Evolutionary conservation across 2,888 invertebrate genomes (phyloP), one percentile per base, ranked within the genome.

Genomic region (Leptopterna dolabrata): DNA sequence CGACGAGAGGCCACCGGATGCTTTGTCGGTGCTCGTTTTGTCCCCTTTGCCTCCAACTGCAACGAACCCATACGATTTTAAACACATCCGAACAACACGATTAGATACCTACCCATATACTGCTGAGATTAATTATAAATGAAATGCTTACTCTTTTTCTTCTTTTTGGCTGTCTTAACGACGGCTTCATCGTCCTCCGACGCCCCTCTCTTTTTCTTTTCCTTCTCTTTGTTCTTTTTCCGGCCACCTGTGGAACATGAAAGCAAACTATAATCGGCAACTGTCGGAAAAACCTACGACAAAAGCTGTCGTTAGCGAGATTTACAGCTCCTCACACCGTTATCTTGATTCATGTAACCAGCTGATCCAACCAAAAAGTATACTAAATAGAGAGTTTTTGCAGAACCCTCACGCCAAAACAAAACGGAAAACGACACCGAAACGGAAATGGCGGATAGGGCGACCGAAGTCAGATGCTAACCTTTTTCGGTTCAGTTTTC

Each of bases 221-320:
- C 93, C 90, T 95, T 94, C 89, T 95, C 95, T 91, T 95, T 95
- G 0, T 93, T 92, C 91, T 95, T 95, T 90, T 95, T 95, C 19
- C 95, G 93, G 16, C 95, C 95, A 90, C 95, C 95, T 94, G 89
- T n/a, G 14, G 89, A 91, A 91, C 83, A 41, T 0, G 6, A 82
- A 41, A 2, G 36, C 86, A 76, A 81, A 73, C 24, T 47, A 14
- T 19, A 27, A 73, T 29, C 27, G 36, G 36, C 19, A 30, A 30
- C n/a, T 19, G 24, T 70, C 70, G 24, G 71, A 71, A 71, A 71
- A 71, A 71, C 19, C 11, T 13, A 13, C 19, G 14, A 47, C n/a
- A n/a, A n/a, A n/a, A n/a, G n/a, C n/a, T n/a, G n/a, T n/a, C n/a
- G n/a, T n/a, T n/a, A n/a, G n/a, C n/a, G n/a, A n/a, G n/a, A n/a